Percentiles rank a stretch among this genome's conserved stretches.
These are phyloP conservation scores for Diachrysia chrysitis DNA, from an alignment of 2,888 invertebrate species.

Conservation along the genomic window DNA sequence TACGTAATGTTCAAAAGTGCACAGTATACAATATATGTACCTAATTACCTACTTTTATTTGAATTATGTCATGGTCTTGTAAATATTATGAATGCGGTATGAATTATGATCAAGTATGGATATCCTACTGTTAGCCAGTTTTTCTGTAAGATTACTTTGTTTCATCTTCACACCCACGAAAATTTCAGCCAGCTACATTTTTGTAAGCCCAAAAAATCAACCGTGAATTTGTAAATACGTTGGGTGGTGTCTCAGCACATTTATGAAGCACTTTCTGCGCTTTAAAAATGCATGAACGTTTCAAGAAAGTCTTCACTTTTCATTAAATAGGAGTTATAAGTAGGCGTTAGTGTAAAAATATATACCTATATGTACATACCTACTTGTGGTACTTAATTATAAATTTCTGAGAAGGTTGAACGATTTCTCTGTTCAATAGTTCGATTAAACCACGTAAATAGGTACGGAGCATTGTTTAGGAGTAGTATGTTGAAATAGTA, in stretches of 20 bases:
- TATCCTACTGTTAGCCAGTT: not conserved
- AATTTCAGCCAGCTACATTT: constrained; percentile 43
- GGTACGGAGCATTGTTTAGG: constrained; percentile 17
- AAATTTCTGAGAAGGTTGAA: not conserved
- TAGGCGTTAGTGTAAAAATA: not conserved
- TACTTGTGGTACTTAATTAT: no score
- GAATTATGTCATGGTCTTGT: no score
- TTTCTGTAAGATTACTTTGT: constrained; percentile 22
- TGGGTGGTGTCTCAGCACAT: constrained; percentile 18
- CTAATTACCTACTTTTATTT: no score
- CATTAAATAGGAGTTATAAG: constrained; percentile 19
- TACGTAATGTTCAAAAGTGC: no score
- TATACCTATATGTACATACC: no score
- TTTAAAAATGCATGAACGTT: constrained; percentile 48
- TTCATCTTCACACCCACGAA: constrained; percentile 34
- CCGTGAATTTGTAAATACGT: constrained; percentile 37
- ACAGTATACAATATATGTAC: no score
- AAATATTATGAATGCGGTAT: no score
- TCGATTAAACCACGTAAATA: constrained; percentile 20
- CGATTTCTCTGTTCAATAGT: not conserved
- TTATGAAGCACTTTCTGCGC: constrained; percentile 25
- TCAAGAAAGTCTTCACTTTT: constrained; percentile 17
- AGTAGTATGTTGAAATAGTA: constrained; percentile 33
- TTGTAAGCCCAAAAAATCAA: constrained; percentile 31
- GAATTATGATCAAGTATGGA: no score